phyloP scores from a whole-genome alignment of 2,113 vertebrate genomes.

The Myxocyprinus asiaticus region DNA sequence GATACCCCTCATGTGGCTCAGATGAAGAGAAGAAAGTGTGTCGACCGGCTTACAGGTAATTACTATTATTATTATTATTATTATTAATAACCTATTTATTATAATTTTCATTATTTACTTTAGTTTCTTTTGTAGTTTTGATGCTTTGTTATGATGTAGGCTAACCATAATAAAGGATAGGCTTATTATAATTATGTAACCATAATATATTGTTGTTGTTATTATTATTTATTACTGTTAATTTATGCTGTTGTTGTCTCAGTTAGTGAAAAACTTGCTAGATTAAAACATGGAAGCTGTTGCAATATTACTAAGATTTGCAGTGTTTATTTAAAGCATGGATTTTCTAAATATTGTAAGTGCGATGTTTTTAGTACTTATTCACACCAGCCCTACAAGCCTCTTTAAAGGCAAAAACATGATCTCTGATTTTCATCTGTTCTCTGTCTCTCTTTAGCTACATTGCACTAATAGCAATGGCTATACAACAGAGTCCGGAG shows the following conservation, averaged over 20 bases:
- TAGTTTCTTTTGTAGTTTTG: background rate
- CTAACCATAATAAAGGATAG: too few relatives aligned
- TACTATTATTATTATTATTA: constrained; percentile 36
- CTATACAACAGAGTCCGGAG: constrained; percentile 95
- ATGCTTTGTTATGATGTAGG: too few relatives aligned
- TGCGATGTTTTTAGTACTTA: background rate
- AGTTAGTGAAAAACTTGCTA: too few relatives aligned
- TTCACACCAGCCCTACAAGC: background rate
- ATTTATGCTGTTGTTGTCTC: too few relatives aligned
- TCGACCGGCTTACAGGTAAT: constrained; percentile 92
- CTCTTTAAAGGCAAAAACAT: background rate
- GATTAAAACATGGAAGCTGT: too few relatives aligned
- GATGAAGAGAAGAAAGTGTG: constrained; percentile 91
- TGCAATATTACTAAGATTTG: too few relatives aligned
- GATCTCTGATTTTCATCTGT: constrained; percentile 1
- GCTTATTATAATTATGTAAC: too few relatives aligned
- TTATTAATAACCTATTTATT: constrained; percentile 25
- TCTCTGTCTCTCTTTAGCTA: constrained; percentile 80
- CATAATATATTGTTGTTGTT: too few relatives aligned
- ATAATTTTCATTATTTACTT: constrained; percentile 10
- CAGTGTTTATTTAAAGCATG: too few relatives aligned
- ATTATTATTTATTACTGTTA: too few relatives aligned
- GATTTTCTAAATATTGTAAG: too few relatives aligned
- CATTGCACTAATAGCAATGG: constrained; percentile 97
- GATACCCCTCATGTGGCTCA: constrained; percentile 86